These are phyloP conservation scores for Pimephales promelas DNA, from an alignment of 2,113 vertebrate genomes.

Conservation along the genomic window DNA sequence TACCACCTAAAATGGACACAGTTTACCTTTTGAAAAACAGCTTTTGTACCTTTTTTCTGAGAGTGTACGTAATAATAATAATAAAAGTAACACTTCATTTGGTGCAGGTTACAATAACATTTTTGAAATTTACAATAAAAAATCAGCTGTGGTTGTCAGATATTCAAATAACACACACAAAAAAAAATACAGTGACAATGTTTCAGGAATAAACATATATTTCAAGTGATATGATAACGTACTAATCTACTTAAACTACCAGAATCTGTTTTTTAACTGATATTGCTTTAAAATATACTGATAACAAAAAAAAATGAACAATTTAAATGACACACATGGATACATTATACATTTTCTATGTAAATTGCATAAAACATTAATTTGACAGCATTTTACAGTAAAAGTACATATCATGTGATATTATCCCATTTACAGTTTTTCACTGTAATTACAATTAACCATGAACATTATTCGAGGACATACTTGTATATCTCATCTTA, in stretches of 20 bases:
- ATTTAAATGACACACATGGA: too few relatives aligned
- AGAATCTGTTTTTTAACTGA: background rate
- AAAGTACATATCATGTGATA: background rate
- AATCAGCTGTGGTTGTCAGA: too few relatives aligned
- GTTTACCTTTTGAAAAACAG: too few relatives aligned
- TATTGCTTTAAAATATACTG: background rate
- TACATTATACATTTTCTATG: background rate
- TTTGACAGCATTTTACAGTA: background rate
- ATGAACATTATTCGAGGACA: background rate
- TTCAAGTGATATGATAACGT: too few relatives aligned
- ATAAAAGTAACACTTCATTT: background rate
- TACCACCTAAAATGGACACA: too few relatives aligned
- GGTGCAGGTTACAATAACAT: background rate
- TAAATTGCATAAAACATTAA: background rate
- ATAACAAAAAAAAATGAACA: background rate
- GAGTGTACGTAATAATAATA: too few relatives aligned
- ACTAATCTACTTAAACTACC: background rate
- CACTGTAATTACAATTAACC: background rate
- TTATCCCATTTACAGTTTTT: background rate
- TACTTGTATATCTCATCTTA: background rate
- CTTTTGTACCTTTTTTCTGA: too few relatives aligned
- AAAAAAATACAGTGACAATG: too few relatives aligned
- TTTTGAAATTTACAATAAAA: background rate
- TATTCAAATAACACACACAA: too few relatives aligned
- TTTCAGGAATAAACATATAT: too few relatives aligned